phyloP scores from a whole-genome alignment of 2,797 vertebrate species.

The Lagorchestes hirsutus region DNA sequence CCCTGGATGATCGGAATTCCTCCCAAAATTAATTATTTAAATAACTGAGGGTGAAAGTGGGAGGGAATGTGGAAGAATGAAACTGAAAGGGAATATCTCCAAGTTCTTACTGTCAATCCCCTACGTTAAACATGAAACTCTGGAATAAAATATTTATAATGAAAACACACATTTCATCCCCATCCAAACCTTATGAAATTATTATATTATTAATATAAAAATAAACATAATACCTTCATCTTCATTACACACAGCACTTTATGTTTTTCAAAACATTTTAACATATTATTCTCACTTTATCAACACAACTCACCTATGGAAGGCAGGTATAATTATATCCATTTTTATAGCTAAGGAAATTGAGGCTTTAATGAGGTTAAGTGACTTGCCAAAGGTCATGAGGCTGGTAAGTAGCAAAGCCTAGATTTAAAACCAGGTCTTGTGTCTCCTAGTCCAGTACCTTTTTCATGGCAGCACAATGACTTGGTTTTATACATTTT shows the following conservation, averaged over 20 bases:
- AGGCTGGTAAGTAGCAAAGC: background rate
- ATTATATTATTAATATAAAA: background rate
- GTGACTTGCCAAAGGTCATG: background rate
- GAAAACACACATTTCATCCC: background rate
- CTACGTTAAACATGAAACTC: background rate
- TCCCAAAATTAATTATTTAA: background rate
- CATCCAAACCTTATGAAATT: background rate
- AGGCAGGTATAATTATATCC: background rate
- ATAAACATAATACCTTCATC: background rate
- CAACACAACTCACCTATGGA: background rate
- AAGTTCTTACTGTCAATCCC: background rate
- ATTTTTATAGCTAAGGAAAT: background rate
- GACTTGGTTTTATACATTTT: constrained; percentile 33
- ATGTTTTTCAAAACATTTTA: background rate
- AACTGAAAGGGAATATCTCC: background rate
- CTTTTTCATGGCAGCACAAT: background rate
- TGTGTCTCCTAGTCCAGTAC: constrained; percentile 7
- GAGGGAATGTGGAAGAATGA: background rate
- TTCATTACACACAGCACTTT: background rate
- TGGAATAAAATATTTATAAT: background rate
- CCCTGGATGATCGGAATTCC: background rate
- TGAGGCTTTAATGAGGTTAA: background rate
- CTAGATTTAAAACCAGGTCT: background rate
- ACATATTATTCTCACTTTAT: background rate
- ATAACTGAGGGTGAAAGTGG: background rate